phyloP scores from a whole-genome alignment of 2,113 vertebrate species.

The Pelecanus crispus region DNA sequence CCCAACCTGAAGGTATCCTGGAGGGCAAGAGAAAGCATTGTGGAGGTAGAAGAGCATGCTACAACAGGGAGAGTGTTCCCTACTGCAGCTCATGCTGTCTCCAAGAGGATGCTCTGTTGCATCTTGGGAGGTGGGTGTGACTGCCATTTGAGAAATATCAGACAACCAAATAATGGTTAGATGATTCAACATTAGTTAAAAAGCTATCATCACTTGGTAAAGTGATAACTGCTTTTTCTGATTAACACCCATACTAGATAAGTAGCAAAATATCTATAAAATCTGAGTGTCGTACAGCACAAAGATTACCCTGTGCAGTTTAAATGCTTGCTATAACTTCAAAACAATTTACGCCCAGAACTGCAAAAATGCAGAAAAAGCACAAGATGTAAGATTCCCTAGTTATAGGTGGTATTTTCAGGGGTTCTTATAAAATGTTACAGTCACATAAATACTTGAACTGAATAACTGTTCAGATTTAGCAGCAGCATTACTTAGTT shows the following conservation, averaged over 20 bases:
- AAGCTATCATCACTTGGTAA: not conserved
- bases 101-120: not conserved
- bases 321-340: not conserved
- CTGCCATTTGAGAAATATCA: not conserved
- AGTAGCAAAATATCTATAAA: not conserved
- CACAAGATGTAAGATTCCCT: not conserved
- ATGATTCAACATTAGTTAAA: not conserved
- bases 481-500: not conserved
- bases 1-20: not conserved
- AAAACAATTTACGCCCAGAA: not conserved
- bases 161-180: not conserved
- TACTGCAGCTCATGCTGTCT: not conserved
- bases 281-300: not conserved
- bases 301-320: not conserved
- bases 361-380: not conserved
- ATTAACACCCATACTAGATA: not conserved
- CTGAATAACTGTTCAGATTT: not conserved
- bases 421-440: not conserved
- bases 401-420: not conserved
- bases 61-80: not conserved
- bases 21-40: not conserved
- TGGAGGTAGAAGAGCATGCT: not conserved
- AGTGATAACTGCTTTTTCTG: not conserved
- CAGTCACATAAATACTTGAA: not conserved
- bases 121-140: not conserved